Conservation (phyloP, 1,140 invertebrate genomes). For the Leucophenga varia region DNA sequence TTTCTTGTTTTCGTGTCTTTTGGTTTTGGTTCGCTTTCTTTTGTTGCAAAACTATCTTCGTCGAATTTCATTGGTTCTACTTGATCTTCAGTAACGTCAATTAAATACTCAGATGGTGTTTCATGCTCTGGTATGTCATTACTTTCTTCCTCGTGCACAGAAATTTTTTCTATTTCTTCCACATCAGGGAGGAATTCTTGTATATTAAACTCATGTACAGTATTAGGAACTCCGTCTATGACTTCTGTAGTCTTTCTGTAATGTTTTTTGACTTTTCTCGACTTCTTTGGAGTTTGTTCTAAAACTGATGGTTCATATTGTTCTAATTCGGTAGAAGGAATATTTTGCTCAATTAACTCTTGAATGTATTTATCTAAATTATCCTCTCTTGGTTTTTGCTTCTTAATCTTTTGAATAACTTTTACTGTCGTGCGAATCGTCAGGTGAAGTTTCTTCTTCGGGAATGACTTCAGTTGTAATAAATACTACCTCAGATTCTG, state of each 20-base stretch:
- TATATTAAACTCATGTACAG: constrained; percentile 32
- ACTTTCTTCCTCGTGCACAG: constrained; percentile 18
- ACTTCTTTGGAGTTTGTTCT: constrained; percentile 27
- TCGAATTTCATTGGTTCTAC: constrained; percentile 5
- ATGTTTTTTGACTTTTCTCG: constrained; percentile 45
- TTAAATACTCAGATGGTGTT: constrained; percentile 15
- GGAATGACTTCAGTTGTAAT: constrained; percentile 48
- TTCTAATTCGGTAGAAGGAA: constrained; percentile 34
- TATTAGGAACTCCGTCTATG: constrained; percentile 33
- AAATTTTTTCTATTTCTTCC: constrained; percentile 11
- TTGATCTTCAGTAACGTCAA: constrained; percentile 34
- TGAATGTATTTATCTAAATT: constrained; percentile 37
- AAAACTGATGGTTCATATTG: constrained; percentile 26
- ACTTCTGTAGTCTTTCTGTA: constrained; percentile 34
- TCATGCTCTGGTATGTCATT: constrained; percentile 17
- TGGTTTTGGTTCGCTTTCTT: constrained; percentile 18
- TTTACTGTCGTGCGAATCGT: constrained; percentile 34
- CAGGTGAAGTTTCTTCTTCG: constrained; percentile 29
- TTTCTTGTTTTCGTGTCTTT: constrained; percentile 33
- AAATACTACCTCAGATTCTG: constrained; percentile 33
- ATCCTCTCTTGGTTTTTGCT: constrained; percentile 28
- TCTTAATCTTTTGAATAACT: constrained; percentile 26
- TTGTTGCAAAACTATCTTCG: no score
- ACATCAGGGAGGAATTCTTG: constrained; percentile 30
- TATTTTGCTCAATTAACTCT: constrained; percentile 40